Percentiles rank a stretch among this genome's conserved stretches.
Evolutionary conservation across 2,113 vertebrate species (phyloP).

Genomic region (Eonycteris spelaea): DNA sequence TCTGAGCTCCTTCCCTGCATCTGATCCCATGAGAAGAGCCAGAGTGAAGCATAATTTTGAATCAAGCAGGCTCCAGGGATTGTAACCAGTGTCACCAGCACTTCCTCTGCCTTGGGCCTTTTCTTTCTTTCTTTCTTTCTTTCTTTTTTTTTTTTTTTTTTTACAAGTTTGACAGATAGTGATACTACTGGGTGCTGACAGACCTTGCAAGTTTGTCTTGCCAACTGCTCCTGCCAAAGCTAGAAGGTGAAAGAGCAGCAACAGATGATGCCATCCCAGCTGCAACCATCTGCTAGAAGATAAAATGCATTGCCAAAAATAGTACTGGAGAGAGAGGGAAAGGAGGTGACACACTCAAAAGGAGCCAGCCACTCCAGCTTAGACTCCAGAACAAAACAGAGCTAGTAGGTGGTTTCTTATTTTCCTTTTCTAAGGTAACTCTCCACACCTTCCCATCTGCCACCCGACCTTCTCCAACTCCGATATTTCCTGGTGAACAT

Average conservation of each 20-base stretch:
- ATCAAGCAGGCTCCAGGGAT: background rate
- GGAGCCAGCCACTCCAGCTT: background rate
- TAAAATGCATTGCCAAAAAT: background rate
- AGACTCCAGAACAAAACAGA: background rate
- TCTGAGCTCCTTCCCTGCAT: background rate
- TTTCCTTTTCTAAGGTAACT: conserved; percentile 7
- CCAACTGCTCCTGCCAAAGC: conserved; percentile 57
- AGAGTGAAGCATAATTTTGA: background rate
- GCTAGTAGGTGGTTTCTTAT: background rate
- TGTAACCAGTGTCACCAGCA: background rate
- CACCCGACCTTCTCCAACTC: background rate
- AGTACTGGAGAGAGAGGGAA: background rate
- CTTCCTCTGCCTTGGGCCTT: conserved; percentile 1
- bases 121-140: background rate
- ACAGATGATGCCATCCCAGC: conserved; percentile 1
- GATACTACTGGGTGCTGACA: conserved; percentile 33
- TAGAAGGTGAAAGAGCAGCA: conserved; percentile 62
- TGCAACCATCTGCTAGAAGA: conserved; percentile 52
- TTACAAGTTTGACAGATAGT: conserved; percentile 16
- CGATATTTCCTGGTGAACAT: background rate
- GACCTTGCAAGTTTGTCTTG: background rate
- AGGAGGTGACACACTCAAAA: background rate
- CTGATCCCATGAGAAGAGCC: background rate
- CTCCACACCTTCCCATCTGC: conserved; percentile 11
- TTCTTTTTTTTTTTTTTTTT: background rate